Evolutionary conservation across 1,140 invertebrate genomes (phyloP).

Genomic region (Bombus pascuorum): DNA sequence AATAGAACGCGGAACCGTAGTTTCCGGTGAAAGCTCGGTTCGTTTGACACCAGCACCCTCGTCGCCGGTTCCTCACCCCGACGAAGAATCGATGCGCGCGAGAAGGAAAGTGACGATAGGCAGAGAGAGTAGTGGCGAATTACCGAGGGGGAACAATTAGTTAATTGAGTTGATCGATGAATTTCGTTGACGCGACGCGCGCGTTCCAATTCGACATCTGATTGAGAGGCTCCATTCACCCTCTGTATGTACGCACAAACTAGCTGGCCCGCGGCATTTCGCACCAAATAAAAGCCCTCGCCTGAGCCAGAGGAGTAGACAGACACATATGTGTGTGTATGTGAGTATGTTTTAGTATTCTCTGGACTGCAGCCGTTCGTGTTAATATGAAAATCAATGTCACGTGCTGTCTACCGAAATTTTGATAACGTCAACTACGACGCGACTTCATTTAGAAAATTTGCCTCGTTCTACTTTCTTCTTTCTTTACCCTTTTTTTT

Average conservation of each 20-base stretch:
- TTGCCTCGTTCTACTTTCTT: not conserved
- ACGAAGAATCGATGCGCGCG: not conserved
- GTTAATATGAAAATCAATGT: constrained; percentile 21
- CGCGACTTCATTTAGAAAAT: not conserved
- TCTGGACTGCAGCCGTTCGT: not conserved
- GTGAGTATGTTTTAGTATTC: constrained; percentile 9
- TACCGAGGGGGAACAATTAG: constrained; percentile 74
- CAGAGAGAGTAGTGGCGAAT: constrained; percentile 46
- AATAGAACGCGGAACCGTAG: not conserved
- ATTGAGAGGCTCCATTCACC: constrained; percentile 75
- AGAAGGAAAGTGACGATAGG: constrained; percentile 56
- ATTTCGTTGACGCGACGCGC: constrained; percentile 78
- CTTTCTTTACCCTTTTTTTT: accelerated
- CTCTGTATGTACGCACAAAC: constrained; percentile 66
- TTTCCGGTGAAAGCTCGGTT: constrained; percentile 23
- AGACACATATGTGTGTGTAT: no score
- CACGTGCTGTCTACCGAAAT: not conserved
- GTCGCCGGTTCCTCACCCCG: not conserved
- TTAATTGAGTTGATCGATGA: constrained; percentile 81
- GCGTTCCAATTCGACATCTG: constrained; percentile 77
- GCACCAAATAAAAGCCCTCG: constrained; percentile 70
- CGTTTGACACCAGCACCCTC: not conserved
- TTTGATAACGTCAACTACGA: not conserved
- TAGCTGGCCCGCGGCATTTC: constrained; percentile 67
- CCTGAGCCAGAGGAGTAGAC: not conserved